Base-by-base conservation (phyloP, 2,113 vertebrate genomes). In the Setophaga petechia region DNA sequence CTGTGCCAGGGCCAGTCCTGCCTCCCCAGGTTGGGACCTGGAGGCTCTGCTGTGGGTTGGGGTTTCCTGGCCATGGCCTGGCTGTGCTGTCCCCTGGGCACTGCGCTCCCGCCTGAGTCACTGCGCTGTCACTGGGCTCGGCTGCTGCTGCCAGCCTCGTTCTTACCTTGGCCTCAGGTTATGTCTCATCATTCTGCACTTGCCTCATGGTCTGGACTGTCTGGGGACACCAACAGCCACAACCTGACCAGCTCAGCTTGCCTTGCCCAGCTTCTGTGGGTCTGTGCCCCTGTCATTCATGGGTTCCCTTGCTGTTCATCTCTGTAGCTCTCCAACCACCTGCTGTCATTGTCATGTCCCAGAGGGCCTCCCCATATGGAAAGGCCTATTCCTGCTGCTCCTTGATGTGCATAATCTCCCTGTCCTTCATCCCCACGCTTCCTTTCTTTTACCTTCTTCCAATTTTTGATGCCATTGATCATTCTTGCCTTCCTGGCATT, bases 301-400 rank as follows among this genome's bases (percentile, higher is more conserved):
- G 37, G 37, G 37, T 39, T 11, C 37, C 11, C 37, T 39, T 39
- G 37, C 37, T 39, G 37, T 39, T 39, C 37, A 39, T 39, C 37
- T 39, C 37, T 39, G 37, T 39, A 39, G 37, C 37, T 39, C 28
- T 23, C 24, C 0, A 0, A 4, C 24, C 2, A 0, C 28, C 30
- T 20, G 43, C 61, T 84, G 73, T 28, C 51, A 15, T 3, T 4
- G 0, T 17, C 66, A 51, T 22, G 28, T 72, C 35, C 54, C 47
- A 43, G 33, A 4, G 12, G 10, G 28, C 15, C 15, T 44, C 59
- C 15, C n/a, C 61, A 18, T 18, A 47, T 8, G 51, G 61, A 44
- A 69, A 44, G 82, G 28, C 22, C 74, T 58, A 1, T 11, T 46
- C 30, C 33, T n/a, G 9, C 82, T 78, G 65, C 69, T 78, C 57